phyloP scores from a whole-genome alignment of 2,888 invertebrate genomes.

The Cephalotes varians region DNA sequence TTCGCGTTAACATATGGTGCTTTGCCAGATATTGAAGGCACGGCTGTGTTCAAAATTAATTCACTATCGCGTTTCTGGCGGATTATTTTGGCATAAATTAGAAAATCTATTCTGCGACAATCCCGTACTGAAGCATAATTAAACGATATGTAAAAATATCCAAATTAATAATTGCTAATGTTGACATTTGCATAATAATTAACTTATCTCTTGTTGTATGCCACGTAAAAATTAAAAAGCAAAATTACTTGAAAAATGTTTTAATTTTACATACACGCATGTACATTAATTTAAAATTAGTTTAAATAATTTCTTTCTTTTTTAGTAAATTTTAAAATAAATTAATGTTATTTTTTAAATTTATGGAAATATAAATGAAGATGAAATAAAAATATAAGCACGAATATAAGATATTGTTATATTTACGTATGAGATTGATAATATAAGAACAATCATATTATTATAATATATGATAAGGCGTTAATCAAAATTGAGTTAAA shows the following conservation, averaged over 20 bases:
- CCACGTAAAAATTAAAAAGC: not conserved
- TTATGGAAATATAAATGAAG: not conserved
- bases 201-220: not conserved
- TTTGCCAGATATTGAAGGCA: constrained; percentile 45
- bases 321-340: too few species aligned
- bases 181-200: not conserved
- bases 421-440: not conserved
- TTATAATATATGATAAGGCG: not conserved
- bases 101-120: constrained; percentile 20
- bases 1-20: constrained; percentile 43
- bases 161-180: constrained; percentile 7
- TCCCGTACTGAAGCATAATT: not conserved
- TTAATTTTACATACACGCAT: not conserved
- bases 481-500: constrained; percentile 4
- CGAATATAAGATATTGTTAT: not conserved
- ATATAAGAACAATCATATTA: not conserved
- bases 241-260: constrained; percentile 9
- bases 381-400: not conserved
- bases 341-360: not conserved
- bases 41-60: constrained; percentile 48
- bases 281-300: not conserved
- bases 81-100: constrained; percentile 15
- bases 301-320: not conserved
- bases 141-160: not conserved
- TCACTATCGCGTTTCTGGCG: constrained; percentile 23